Evolutionary conservation across 1,140 invertebrate species (phyloP), one percentile per base, ranked within the genome.

Genomic region (Solen grandis): DNA sequence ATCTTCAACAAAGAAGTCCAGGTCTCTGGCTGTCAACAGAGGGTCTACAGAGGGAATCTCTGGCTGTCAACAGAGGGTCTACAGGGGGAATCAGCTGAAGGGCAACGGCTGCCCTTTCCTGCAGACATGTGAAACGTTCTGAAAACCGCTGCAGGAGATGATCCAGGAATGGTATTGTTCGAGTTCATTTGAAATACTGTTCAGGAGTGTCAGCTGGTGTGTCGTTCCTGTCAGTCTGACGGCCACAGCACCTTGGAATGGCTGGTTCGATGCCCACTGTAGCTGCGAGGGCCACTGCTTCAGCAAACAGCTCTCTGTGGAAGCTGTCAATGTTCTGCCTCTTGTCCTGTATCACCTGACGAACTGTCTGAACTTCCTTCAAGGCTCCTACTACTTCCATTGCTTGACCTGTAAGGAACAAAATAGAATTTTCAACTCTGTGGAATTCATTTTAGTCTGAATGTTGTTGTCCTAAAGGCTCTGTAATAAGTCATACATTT

Each of bases 161-260:
- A 46, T 46, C 41, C 8, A 46, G 8, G 19, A 46, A 19, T 19
- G 8, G 41, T 10, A 46, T 46, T 46, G 41, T 46, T 46, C 8
- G 8, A 10, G 41, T 46, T 19, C 19, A 19, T 46, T 46, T 46
- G 19, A 10, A 46, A 46, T 46, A 46, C 19, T 46, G 41, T 19
- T 46, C 41, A 46, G 41, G 19, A 46, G 41, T 57, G 55, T 57
- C 3, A 3, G 10, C 25, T 14, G 65, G 10, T 2, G 38, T 50
- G 22, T 46, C 50, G 5, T 10, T 63, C 27, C 72, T 1, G 4
- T 41, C 5, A 36, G 72, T 62, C 57, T 74, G 72, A 22, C 59
- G n/a, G 4, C 72, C 72, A 62, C 72, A 74, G 33, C 36, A 55
- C 29, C 72, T 25, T 10, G 35, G 72, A 10, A 62, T 38, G 22